Evolutionary conservation across 2,888 invertebrate genomes (phyloP).

Genomic region (Apamea epomidion): DNA sequence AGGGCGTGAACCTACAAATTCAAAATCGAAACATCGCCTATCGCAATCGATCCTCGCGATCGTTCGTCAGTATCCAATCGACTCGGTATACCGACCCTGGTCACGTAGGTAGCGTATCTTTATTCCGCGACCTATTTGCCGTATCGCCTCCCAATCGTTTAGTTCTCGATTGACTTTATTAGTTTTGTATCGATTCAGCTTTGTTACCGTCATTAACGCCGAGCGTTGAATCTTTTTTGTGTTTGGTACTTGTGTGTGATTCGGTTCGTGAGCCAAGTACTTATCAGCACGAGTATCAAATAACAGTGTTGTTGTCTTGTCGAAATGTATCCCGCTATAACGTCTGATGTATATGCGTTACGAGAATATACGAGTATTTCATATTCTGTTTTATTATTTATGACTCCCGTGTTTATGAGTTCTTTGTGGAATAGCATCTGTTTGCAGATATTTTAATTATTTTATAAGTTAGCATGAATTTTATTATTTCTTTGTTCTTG

Average conservation of each 20-base stretch:
- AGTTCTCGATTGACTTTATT: slow-evolving; percentile 73
- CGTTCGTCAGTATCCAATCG: slow-evolving; percentile 68
- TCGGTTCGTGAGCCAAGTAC: slow-evolving; percentile 61
- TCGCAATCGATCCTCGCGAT: slow-evolving; percentile 63
- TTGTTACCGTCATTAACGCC: slow-evolving; percentile 70
- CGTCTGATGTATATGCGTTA: slow-evolving; percentile 9
- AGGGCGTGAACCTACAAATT: slow-evolving; percentile 65
- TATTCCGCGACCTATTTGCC: slow-evolving; percentile 72
- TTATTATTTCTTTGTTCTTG: slow-evolving; percentile 24
- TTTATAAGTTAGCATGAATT: slow-evolving; percentile 24
- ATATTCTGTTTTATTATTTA: slow-evolving; percentile 53
- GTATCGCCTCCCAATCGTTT: slow-evolving; percentile 74
- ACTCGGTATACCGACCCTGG: slow-evolving; percentile 68
- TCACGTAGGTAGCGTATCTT: slow-evolving; percentile 72
- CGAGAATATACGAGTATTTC: slow-evolving; percentile 29
- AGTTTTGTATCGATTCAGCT: slow-evolving; percentile 71
- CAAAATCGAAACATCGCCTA: slow-evolving; percentile 62
- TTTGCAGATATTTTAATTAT: slow-evolving; percentile 59
- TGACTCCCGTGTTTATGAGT: slow-evolving; percentile 53
- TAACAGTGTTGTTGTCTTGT: slow-evolving; percentile 48
- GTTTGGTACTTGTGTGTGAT: slow-evolving; percentile 52
- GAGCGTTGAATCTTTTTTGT: slow-evolving; percentile 68
- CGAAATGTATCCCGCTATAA: slow-evolving; percentile 38
- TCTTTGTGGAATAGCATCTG: slow-evolving; percentile 50
- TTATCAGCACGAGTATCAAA: slow-evolving; percentile 48